Evolutionary conservation across 2,113 vertebrate genomes (phyloP).

Genomic region (Brachypteracias leptosomus): DNA sequence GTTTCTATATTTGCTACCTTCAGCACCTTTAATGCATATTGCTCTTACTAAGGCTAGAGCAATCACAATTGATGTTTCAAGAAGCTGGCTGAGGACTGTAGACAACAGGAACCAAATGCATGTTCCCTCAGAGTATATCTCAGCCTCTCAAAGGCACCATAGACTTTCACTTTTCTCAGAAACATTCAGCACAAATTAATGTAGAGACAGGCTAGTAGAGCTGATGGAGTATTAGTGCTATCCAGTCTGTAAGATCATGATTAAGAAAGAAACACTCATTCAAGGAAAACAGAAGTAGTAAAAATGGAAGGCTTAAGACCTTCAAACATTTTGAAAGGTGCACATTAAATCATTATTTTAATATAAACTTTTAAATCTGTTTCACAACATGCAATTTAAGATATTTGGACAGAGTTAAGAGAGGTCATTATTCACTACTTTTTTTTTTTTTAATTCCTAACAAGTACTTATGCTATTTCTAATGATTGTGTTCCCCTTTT

Average conservation of each 20-base stretch:
- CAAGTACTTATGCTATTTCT: neutral
- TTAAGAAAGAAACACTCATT: neutral
- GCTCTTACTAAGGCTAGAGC: neutral
- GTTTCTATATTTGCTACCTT: neutral
- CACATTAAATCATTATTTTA: neutral
- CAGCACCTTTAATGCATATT: neutral
- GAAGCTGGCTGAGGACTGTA: neutral
- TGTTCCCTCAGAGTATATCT: neutral
- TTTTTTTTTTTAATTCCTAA: neutral
- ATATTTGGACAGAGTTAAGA: neutral
- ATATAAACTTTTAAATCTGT: neutral
- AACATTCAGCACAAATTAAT: neutral
- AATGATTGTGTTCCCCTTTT: neutral
- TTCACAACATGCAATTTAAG: neutral
- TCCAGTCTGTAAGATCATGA: neutral
- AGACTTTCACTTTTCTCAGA: neutral
- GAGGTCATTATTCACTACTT: neutral
- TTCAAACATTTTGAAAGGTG: neutral
- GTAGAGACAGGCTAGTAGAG: neutral
- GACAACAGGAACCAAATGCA: neutral
- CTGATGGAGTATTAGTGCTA: neutral
- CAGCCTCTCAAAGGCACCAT: neutral
- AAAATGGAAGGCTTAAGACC: neutral
- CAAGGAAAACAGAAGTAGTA: neutral
- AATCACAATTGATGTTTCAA: neutral